These are phyloP conservation scores for Periphyllus acericola DNA, from an alignment of 2,888 invertebrate genomes.

Conservation along the genomic window DNA sequence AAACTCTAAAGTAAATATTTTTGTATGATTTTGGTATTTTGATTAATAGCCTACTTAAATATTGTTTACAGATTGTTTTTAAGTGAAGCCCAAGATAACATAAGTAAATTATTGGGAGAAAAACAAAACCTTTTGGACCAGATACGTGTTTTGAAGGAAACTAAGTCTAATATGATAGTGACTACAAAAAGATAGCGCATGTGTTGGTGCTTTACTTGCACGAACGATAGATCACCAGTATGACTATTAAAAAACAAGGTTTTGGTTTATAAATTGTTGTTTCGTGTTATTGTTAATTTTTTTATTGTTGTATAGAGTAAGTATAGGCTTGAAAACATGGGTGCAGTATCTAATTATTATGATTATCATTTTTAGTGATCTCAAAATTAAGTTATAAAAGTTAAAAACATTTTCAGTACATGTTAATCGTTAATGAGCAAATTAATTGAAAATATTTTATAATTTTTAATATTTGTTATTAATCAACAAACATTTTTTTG, in stretches of 20 bases:
- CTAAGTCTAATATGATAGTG: conserved; percentile 66
- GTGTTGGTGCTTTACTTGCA: conserved; percentile 71
- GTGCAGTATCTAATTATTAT: conserved; percentile 25
- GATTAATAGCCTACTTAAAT: conserved; percentile 15
- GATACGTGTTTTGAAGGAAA: conserved; percentile 74
- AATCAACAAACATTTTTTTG: background rate
- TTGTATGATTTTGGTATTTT: conserved; percentile 26
- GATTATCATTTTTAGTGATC: conserved; percentile 11
- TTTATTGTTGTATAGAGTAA: conserved; percentile 29
- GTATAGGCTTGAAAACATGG: conserved; percentile 47
- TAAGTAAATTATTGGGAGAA: conserved; percentile 77
- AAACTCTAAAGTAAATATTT: conserved; percentile 69
- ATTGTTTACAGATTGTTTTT: conserved; percentile 66
- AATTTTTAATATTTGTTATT: background rate
- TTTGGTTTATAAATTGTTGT: conserved; percentile 45
- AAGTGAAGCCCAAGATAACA: conserved; percentile 80
- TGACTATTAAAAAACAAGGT: conserved; percentile 51
- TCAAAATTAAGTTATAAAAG: background rate
- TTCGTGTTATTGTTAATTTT: conserved; percentile 53
- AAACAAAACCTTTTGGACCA: conserved; percentile 79
- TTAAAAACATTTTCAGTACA: too few relatives aligned
- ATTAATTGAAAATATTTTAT: too few relatives aligned
- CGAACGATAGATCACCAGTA: conserved; percentile 64
- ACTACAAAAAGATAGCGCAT: conserved; percentile 69
- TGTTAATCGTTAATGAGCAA: background rate